Evolutionary conservation across 2,113 vertebrate species (phyloP), one percentile per base, ranked within the genome.

Genomic region (Psittacara wagleri): DNA sequence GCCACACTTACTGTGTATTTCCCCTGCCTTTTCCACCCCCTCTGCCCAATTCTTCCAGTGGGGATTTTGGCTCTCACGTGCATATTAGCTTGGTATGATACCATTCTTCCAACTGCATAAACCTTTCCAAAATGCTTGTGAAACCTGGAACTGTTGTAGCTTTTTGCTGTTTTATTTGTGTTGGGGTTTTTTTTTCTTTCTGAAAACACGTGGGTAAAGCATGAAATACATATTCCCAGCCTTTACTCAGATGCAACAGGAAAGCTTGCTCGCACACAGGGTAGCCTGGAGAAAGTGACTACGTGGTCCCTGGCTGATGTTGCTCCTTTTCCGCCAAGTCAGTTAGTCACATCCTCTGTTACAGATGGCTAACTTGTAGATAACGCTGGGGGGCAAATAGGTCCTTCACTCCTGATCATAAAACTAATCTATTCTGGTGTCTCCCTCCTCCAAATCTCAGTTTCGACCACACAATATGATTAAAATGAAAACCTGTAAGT

Each of bases 261-360:
- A 90, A 94, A 86, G 33, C 37, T 76, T 18, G 4, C 48, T 63
- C 39, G 64, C 43, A 7, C 29, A 11, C 51, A 81, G 20, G 4
- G 37, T 17, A 81, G 61, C 37, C 67, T 41, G 29, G 48, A 66
- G 75, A 90, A 82, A 44, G 67, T 46, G 77, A 88, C 46, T 88
- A 28, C 19, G 2, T 14, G 10, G 62, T 78, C 74, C 59, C 31
- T 75, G 54, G 83, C 48, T 95, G 74, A 83, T 62, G 46, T 28
- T 87, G 74, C 49, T 94, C 52, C 48, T 93, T 94, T 94, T 88
- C 80, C 27, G 6, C 22, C 83, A 75, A 83, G 55, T 52, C 62
- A 39, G 59, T 84, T 84, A 93, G 72, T 96, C 91, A 91, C 68
- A 92, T 90, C 25, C 64, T 92, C 68, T 69, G 29, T 44, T 64